Base-by-base conservation (phyloP, 1,140 invertebrate species). In the Aphelenchoides besseyi region DNA sequence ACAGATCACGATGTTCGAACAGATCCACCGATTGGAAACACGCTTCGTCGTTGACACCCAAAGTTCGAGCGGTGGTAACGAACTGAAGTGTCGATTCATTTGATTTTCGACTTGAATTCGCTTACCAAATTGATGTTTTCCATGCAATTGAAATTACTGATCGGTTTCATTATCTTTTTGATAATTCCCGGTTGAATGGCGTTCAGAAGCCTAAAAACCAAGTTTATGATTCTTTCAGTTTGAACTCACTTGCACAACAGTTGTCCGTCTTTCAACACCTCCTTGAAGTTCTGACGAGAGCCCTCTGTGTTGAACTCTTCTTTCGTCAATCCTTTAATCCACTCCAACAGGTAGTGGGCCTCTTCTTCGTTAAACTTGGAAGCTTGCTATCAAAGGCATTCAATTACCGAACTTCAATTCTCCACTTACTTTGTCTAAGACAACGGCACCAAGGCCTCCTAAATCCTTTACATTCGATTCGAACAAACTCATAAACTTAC, bases 71-170 rank as follows among this genome's bases (percentile, higher is more conserved):
- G 89, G 90, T 90, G 77, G 91, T 91, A 64, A 96, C 86, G 86
- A 98, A 98, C 3, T 90, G 90, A 86, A 12, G 85, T 70, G 71
- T 86, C 84, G 18, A 9, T 9, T 23, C 8, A 59, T 59, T 9
- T 9, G 8, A 9, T 26, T 63, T 52, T 74, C 9, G 76, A 37
- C 52, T 86, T 96, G 94, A 89, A 97, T 97, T 48, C 92, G 92
- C 84, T 32, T 86, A 86, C 86, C 97, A 94, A 89, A 80, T 96
- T 95, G 73, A 98, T 97, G 85, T 98, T 97, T 87, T 97, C 95
- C 95, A 97, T 96, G 2, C 89, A 89, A 80, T 95, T 94, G 72
- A 86, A 95, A 95, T 5, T 93, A 92, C 94, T 92, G 76, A 84
- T 86, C 0, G 85, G 82, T 57, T 89, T 89, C 86, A 94, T 93